Evolutionary conservation across 1,140 invertebrate genomes (phyloP), one percentile per base, ranked within the genome.

Genomic region (Oncopodura yosiiana): DNA sequence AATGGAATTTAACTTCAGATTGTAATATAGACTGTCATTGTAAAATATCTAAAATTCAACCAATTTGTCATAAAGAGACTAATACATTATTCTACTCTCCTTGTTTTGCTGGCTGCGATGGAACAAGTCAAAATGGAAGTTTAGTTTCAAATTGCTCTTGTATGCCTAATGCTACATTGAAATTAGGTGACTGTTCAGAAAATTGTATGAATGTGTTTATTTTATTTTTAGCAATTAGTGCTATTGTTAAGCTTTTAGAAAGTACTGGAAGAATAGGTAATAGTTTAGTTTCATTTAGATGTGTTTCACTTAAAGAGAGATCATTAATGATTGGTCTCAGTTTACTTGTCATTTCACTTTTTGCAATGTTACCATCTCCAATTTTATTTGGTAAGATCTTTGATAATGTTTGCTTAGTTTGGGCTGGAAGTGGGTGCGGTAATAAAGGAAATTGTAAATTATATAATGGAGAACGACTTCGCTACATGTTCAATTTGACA

Each of bases 291-390:
- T 58, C 62, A 3, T 37, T 26, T 24, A 69, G 68, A 58, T 68
- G 65, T 46, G 66, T 70, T 12, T 59, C 64, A n/a, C 49, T 58
- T 9, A 62, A 67, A 48, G 69, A 70, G 37, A 67, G 68, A 43
- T 63, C 60, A 27, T 58, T 70, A 39, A 66, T 67, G 2, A 62
- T 69, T 24, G 67, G 69, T 26, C 29, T 69, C 3, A 60, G 24
- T 14, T 54, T 63, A 16, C 14, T 57, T 1, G 5, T 61, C 6
- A 21, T 63, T 8, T 61, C 58, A 30, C 18, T 51, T 43, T 39
- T 61, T 23, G 61, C 61, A 1, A 24, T 63, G 16, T 30, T 63
- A 2, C 61, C 61, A 4, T 44, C 49, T 18, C 61, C 61, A 2
- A 63, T 63, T 49, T n/a, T 63, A 1, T 63, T 61, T 52, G 61